Evolutionary conservation across 2,113 vertebrate genomes (phyloP), one percentile per base, ranked within the genome.

Genomic region (Pelobates fuscus): DNA sequence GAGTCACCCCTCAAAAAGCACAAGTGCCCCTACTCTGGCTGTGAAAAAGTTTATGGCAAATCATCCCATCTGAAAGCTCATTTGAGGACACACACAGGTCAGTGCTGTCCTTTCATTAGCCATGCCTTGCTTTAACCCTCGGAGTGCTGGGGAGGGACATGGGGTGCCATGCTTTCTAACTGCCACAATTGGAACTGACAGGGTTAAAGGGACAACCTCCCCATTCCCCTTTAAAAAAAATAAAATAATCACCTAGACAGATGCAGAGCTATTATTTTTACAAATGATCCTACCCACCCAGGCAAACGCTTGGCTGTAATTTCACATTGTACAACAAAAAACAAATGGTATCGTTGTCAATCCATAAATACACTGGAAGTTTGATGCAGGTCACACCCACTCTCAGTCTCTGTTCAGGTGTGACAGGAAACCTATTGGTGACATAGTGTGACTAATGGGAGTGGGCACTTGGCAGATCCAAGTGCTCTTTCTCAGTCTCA

Each of bases 21-120:
- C 94, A 97, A 94, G 93, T 98, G 96, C 92, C 92, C 95, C 90
- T 98, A 97, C 90, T 91, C 91, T 86, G 97, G 96, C 79, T 99
- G 97, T 78, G 97, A 98, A 92, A 98, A 98, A 95, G 94, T 99
- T 94, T 99, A 98, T 89, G 96, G 96, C 89, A 98, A 99, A 93
- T 98, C 96, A 61, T 98, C 97, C 86, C 97, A 98, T 84, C 96
- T 98, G 90, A 98, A 98, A 94, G 97, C 97, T 88, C 97, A 98
- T 84, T 94, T 98, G 89, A 94, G 96, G 92, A 98, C 97, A 88
- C 97, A 99, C 79, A 98, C 97, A 97, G 97, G 97, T 98, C 92
- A 97, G 97, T 97, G 84, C 80, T 68, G n/a, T 5, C 11, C 52
- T 6, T 55, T 23, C 52, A 20, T 20, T 1, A 55, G n/a, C 52